Conservation (phyloP, 2,113 vertebrate genomes). For the Saguinus midas region DNA sequence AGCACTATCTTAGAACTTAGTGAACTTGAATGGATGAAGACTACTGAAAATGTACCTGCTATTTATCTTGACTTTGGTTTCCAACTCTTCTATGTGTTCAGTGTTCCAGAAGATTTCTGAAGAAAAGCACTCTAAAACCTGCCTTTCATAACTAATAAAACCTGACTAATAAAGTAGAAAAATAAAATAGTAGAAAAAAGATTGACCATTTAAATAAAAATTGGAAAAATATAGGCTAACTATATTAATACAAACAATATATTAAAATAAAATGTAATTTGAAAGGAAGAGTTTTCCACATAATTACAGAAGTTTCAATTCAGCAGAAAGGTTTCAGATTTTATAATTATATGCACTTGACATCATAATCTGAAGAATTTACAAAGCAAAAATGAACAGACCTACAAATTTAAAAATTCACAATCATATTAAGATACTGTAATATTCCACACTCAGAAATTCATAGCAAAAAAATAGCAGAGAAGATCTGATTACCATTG, state of each 20-base stretch:
- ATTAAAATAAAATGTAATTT: not conserved
- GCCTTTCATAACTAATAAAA: not conserved
- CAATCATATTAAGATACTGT: not conserved
- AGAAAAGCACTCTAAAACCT: slow-evolving; percentile 11
- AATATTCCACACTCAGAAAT: not conserved
- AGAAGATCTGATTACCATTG: not conserved
- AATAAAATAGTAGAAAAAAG: not conserved
- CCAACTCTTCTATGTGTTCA: not conserved
- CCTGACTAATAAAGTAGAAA: not conserved
- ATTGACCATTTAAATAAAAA: not conserved
- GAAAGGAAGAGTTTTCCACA: not conserved
- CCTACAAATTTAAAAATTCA: not conserved
- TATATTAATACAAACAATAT: not conserved
- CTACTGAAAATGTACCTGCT: not conserved
- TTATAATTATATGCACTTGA: not conserved
- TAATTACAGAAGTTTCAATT: not conserved
- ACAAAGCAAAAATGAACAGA: not conserved
- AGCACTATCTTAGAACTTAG: not conserved
- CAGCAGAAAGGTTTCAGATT: not conserved
- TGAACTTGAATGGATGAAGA: not conserved
- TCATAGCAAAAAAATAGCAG: not conserved
- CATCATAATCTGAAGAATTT: not conserved
- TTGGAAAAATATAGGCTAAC: not conserved
- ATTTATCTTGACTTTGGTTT: slow-evolving; percentile 40
- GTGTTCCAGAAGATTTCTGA: not conserved